Percentiles rank a stretch among this genome's conserved stretches.
These are phyloP conservation scores for Drosophila nigromelanica DNA, from an alignment of 1,140 invertebrate genomes.

Conservation along the genomic window DNA sequence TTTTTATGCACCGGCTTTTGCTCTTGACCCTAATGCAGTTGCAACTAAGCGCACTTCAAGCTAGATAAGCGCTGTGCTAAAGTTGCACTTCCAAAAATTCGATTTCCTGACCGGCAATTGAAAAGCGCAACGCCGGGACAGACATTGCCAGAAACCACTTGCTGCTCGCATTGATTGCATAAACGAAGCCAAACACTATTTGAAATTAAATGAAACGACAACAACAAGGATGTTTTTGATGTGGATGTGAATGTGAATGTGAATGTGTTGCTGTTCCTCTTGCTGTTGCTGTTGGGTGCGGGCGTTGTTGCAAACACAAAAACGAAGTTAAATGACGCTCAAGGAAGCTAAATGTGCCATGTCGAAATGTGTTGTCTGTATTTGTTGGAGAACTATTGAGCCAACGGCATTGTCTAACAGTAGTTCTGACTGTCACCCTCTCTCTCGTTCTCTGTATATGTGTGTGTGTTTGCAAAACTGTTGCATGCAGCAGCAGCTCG, in stretches of 20 bases:
- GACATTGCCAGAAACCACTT: slow-evolving; percentile 10
- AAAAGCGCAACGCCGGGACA: slow-evolving; percentile 26
- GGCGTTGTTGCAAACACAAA: slow-evolving; percentile 46
- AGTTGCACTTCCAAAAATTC: slow-evolving; percentile 29
- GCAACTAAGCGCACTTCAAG: not conserved
- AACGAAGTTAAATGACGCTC: slow-evolving; percentile 79
- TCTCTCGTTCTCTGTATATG: not conserved
- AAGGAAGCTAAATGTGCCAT: slow-evolving; percentile 80
- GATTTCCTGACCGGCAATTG: slow-evolving; percentile 43
- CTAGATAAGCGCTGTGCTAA: not conserved
- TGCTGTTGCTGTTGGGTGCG: slow-evolving; percentile 21
- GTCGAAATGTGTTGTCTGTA: slow-evolving; percentile 74
- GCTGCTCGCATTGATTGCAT: slow-evolving; percentile 62
- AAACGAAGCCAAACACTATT: slow-evolving; percentile 51
- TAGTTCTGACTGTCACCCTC: slow-evolving; percentile 24
- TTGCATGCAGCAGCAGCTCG: slow-evolving; percentile 65
- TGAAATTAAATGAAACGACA: slow-evolving; percentile 64
- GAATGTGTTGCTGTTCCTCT: no score
- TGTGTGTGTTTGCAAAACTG: slow-evolving; percentile 55
- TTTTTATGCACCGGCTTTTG: slow-evolving; percentile 36
- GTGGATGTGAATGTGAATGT: not conserved
- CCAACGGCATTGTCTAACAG: slow-evolving; percentile 61
- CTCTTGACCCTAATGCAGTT: slow-evolving; percentile 72
- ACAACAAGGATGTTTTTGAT: slow-evolving; percentile 28
- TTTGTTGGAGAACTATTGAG: slow-evolving; percentile 66